phyloP scores from a whole-genome alignment of 2,113 vertebrate genomes.

The Neogale vison region DNA sequence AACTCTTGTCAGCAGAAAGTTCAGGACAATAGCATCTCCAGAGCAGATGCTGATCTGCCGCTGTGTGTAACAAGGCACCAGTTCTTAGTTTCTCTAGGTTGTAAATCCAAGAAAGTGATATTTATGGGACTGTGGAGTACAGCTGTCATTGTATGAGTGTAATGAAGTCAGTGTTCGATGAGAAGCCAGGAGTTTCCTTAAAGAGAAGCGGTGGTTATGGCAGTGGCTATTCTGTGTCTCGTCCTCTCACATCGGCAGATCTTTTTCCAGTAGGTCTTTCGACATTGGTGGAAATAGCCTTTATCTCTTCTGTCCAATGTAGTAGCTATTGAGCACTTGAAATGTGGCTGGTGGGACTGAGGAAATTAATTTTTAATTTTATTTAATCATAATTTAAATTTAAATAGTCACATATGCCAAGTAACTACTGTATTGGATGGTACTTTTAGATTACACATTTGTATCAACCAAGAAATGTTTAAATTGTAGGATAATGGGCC shows the following conservation, averaged over 20 bases:
- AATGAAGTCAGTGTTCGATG: slow-evolving; percentile 42
- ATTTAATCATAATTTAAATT: slow-evolving; percentile 1
- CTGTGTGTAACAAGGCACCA: not conserved
- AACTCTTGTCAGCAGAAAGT: not conserved
- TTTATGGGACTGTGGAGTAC: not conserved
- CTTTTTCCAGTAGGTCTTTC: not conserved
- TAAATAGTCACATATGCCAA: not conserved
- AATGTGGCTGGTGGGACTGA: slow-evolving; percentile 2
- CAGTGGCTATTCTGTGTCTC: not conserved
- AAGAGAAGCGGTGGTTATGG: not conserved
- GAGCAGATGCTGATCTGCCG: not conserved
- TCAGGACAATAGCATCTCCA: slow-evolving; percentile 25
- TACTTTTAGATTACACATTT: not conserved
- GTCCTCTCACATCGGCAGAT: not conserved
- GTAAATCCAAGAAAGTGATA: slow-evolving; percentile 12
- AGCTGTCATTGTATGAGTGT: not conserved
- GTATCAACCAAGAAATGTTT: slow-evolving; percentile 29
- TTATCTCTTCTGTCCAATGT: not conserved
- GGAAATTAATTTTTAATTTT: slow-evolving; percentile 35
- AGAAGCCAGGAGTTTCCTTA: slow-evolving; percentile 23
- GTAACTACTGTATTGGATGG: not conserved
- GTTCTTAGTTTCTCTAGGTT: slow-evolving; percentile 10
- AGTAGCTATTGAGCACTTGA: not conserved
- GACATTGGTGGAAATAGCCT: not conserved
- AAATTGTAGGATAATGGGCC: not conserved